These are phyloP conservation scores for Archegozetes longisetosus DNA, from an alignment of 1,140 invertebrate genomes.

Conservation along the genomic window DNA sequence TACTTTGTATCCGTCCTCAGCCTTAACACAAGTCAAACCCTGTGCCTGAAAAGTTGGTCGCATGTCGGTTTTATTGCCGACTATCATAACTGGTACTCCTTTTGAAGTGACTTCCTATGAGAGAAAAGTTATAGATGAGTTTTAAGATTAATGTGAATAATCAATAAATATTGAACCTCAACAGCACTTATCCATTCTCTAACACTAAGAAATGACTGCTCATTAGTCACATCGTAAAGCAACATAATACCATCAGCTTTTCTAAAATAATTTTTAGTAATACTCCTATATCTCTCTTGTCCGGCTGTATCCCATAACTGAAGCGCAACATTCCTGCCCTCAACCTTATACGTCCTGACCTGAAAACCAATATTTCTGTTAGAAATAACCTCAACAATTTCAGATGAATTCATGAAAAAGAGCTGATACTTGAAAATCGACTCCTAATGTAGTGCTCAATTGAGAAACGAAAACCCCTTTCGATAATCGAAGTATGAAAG, in stretches of 20 bases:
- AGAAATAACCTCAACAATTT: neutral
- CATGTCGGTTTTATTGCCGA: slow-evolving; percentile 39
- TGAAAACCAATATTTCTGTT: too few relatives aligned
- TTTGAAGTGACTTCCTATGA: slow-evolving; percentile 30
- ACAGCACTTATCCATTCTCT: neutral
- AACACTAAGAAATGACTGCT: neutral
- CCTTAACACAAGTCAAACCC: slow-evolving; percentile 28
- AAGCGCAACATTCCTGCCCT: slow-evolving; percentile 38
- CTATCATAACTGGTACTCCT: slow-evolving; percentile 38
- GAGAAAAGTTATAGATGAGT: too few relatives aligned
- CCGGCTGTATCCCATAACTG: slow-evolving; percentile 99
- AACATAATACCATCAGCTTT: neutral
- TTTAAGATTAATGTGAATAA: too few relatives aligned
- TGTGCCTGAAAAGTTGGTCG: slow-evolving; percentile 32
- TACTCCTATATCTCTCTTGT: slow-evolving; percentile 89
- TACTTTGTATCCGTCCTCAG: slow-evolving; percentile 34
- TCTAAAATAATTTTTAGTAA: slow-evolving; percentile 39
- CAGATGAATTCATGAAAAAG: neutral
- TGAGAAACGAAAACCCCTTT: slow-evolving; percentile 41
- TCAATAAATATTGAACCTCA: neutral
- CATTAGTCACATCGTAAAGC: neutral
- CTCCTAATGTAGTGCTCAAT: slow-evolving; percentile 38
- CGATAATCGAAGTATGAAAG: slow-evolving; percentile 44
- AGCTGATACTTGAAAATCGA: neutral
- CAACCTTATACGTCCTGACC: neutral